Evolutionary conservation across 1,140 invertebrate genomes (phyloP), one percentile per base, ranked within the genome.

Genomic region (Nebria ingens): DNA sequence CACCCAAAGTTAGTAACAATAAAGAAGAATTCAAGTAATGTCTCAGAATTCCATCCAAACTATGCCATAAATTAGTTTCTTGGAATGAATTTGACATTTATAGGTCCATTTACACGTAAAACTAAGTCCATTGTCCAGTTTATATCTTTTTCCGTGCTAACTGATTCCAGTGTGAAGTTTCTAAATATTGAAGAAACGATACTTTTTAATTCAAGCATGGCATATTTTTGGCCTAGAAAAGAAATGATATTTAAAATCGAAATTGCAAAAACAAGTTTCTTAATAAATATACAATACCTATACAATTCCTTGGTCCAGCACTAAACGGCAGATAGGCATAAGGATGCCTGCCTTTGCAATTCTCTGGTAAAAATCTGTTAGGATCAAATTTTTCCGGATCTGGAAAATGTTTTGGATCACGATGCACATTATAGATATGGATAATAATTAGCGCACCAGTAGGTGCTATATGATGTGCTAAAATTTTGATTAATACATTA

Each of bases 311-410:
- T 12, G 60, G 56, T 3, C 60, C 60, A n/a, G n/a, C n/a, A n/a
- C n/a, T n/a, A n/a, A n/a, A n/a, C n/a, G n/a, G n/a, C n/a, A n/a
- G n/a, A n/a, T 84, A 89, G 1, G 81, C 74, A 61, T 76, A 85
- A 0, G 81, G 79, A 65, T 84, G 76, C 53, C 82, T 71, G 23
- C 78, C 73, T 21, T 67, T 67, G 19, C 70, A 69, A 62, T 83
- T 80, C 59, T 82, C 78, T 2, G 81, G 77, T 19, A 83, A 65
- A 69, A 91, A 92, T 61, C 87, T 74, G 53, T 91, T 85, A 0
- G 89, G 89, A 68, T 89, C 78, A 65, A 88, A 92, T 49, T 72
- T 70, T 25, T 84, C 77, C 1, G 89, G 87, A 53, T 91, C 76
- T 21, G 79, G 76, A 65, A 80, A 92, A 20, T 79, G 65, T 19